Percentiles rank a stretch among this genome's conserved stretches.
phyloP scores from a whole-genome alignment of 1,140 invertebrate genomes.

The Lepidurus packardi region DNA sequence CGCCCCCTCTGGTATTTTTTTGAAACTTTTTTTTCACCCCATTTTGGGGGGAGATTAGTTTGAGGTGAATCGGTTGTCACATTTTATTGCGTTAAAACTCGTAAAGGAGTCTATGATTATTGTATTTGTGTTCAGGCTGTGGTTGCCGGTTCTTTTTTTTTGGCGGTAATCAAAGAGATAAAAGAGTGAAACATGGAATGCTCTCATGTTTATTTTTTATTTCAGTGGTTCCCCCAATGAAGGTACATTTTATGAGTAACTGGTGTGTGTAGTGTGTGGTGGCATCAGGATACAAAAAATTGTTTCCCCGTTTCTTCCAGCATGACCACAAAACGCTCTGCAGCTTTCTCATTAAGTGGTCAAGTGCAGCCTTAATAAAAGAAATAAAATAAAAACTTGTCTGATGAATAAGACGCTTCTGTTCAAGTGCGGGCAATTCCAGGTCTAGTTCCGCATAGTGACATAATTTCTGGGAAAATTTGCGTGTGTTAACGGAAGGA shows the following conservation, averaged over 20 bases:
- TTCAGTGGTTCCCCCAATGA: background rate
- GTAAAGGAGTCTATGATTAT: background rate
- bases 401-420: background rate
- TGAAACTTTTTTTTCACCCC: background rate
- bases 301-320: background rate
- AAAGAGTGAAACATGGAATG: background rate
- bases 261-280: background rate
- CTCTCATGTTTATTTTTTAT: background rate
- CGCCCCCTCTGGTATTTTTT: background rate
- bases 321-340: background rate
- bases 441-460: background rate
- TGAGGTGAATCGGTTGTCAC: background rate
- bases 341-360: background rate
- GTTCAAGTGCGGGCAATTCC: background rate
- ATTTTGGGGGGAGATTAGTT: background rate
- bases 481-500: no score
- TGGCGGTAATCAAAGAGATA: background rate
- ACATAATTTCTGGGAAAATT: background rate
- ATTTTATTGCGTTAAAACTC: background rate
- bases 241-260: background rate
- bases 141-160: background rate
- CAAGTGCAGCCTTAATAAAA: background rate
- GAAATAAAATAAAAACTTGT: background rate
- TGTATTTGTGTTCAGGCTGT: background rate
- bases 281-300: background rate